phyloP scores from a whole-genome alignment of 2,888 invertebrate genomes.

The Mactromeris polynyma region DNA sequence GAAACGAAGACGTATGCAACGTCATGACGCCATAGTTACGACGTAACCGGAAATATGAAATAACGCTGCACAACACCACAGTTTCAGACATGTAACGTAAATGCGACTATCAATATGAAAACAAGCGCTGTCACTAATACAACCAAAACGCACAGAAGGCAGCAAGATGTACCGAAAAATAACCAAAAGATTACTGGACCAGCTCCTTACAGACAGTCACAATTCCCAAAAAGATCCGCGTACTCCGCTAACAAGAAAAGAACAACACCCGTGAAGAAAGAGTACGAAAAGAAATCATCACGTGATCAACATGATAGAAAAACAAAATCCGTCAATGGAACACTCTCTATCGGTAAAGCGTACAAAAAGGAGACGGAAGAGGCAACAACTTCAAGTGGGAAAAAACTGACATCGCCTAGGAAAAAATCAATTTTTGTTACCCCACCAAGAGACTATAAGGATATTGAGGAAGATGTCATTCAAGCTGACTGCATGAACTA shows the following conservation, averaged over 20 bases:
- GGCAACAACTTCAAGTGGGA: not conserved
- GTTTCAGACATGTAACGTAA: not conserved
- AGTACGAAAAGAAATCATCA: not conserved
- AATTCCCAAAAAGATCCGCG: conserved; percentile 10
- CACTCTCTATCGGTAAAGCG: not conserved
- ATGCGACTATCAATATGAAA: not conserved
- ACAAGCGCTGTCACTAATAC: not conserved
- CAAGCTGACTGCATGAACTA: conserved; percentile 73
- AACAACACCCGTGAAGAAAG: not conserved
- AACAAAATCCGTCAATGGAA: not conserved
- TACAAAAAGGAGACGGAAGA: not conserved
- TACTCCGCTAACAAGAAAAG: not conserved
- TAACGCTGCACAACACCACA: not conserved
- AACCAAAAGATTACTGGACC: not conserved
- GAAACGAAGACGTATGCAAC: not conserved
- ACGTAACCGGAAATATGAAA: not conserved
- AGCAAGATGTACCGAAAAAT: not conserved
- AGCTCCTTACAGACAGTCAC: not conserved
- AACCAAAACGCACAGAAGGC: not conserved
- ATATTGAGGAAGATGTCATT: conserved; percentile 64
- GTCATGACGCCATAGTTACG: conserved; percentile 12
- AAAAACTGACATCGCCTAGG: conserved; percentile 5
- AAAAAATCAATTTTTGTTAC: conserved; percentile 49
- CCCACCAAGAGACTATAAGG: conserved; percentile 35
- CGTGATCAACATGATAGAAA: not conserved